A percentile compares a stretch with the other conserved stretches of the same genome.
Conservation (phyloP, 2,888 invertebrate species). For the Mesoligia furuncula region DNA sequence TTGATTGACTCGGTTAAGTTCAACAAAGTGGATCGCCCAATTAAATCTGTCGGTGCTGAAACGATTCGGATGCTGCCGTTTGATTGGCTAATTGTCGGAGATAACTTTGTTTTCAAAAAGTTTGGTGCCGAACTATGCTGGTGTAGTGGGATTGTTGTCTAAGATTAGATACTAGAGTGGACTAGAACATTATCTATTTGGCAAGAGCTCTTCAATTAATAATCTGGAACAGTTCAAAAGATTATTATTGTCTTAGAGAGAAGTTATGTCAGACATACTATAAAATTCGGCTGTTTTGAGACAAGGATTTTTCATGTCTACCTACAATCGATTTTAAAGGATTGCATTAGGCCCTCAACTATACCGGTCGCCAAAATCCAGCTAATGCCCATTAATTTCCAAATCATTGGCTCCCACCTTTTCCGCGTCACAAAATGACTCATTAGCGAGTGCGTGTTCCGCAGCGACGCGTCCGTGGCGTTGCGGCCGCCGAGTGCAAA, state of each 20-base stretch:
- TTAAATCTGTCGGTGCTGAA: constrained; percentile 61
- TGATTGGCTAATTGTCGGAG: constrained; percentile 65
- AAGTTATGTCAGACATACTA: not conserved
- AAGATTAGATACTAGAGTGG: constrained; percentile 21
- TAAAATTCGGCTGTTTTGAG: not conserved
- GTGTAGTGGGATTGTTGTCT: constrained; percentile 40
- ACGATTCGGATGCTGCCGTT: constrained; percentile 62
- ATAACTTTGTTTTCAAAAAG: constrained; percentile 64
- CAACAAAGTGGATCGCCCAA: constrained; percentile 65
- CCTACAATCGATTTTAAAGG: not conserved
- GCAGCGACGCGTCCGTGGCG: constrained; percentile 24
- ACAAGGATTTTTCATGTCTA: not conserved
- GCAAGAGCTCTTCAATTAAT: not conserved
- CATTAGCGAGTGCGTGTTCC: constrained; percentile 55
- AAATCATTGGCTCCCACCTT: constrained; percentile 56
- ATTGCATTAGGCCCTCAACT: not conserved
- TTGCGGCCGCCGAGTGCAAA: constrained; percentile 35
- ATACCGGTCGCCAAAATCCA: constrained; percentile 4
- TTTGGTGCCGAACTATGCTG: constrained; percentile 45
- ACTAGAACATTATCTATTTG: not conserved
- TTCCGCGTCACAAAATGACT: constrained; percentile 55
- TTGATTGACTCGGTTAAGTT: constrained; percentile 67
- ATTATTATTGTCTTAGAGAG: not conserved
- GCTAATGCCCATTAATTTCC: constrained; percentile 25
- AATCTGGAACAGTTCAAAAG: not conserved